Evolutionary conservation across 2,888 invertebrate genomes (phyloP), one percentile per base, ranked within the genome.

Genomic region (Glyphotaelius pellucidus): DNA sequence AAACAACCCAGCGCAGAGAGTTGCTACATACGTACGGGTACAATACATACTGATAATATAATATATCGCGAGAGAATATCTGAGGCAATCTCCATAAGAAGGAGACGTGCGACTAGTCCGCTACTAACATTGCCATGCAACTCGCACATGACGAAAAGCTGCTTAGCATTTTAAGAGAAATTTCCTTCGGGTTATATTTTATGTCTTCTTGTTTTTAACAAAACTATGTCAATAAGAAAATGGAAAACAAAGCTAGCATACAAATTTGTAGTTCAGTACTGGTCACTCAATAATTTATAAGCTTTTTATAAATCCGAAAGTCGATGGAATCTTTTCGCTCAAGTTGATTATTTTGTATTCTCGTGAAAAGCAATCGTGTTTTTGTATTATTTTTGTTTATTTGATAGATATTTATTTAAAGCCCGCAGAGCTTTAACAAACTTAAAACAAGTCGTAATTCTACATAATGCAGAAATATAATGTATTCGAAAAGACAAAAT

Each of bases 21-120:
- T 25, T 67, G n/a, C 25, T 67, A 67, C n/a, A 7, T 25, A 79
- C 81, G 80, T 92, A 86, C 31, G 25, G 42, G 67, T 25, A 67
- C 67, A 67, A 67, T 25, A 38, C 38, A 83, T 3, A 9, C 32
- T 32, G 32, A 83, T 38, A 83, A 47, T 86, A 86, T 86, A 42
- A 14, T 85, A 86, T 86, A 90, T 92, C 90, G 92, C 90, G 90
- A 89, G 81, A 90, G 91, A 89, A 90, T 92, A 93, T 93, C 93
- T 92, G 93, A 35, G 91, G 38, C 89, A 90, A 93, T 92, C 91
- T 92, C 91, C 91, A 92, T 92, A 93, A 91, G 91, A 92, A 91
- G 92, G 87, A 80, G 92, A 93, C 92, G 93, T 92, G 92, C 67
- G 88, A 80, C 86, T 89, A 42, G 38, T 89, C 25, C 35, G 35